phyloP scores from a whole-genome alignment of 2,888 invertebrate species.

The Caenorhabditis sp. region DNA sequence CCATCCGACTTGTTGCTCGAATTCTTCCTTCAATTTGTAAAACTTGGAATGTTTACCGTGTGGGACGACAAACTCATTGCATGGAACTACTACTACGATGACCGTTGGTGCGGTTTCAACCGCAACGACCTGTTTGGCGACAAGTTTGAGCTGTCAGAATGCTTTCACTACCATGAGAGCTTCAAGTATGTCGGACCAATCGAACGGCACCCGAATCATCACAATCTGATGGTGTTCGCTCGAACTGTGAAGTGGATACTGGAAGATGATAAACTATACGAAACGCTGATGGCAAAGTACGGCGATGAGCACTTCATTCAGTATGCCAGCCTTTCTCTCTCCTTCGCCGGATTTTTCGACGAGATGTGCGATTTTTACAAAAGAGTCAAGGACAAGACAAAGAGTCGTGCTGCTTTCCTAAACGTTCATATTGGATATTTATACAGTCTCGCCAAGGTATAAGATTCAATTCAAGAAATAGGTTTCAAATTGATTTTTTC shows the following conservation, averaged over 20 bases:
- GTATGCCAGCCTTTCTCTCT: constrained; percentile 18
- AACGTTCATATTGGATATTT: constrained; percentile 25
- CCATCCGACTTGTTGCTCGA: constrained; percentile 22
- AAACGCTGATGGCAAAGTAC: constrained; percentile 20
- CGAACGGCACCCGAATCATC: constrained; percentile 17
- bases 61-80: constrained; percentile 32
- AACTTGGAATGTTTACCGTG: constrained; percentile 18
- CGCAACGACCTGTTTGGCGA: constrained; percentile 40
- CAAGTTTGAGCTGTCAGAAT: not conserved
- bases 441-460: constrained; percentile 28
- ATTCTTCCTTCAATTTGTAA: constrained; percentile 26
- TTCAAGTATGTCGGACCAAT: constrained; percentile 19
- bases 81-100: constrained; percentile 54
- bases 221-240: not conserved
- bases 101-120: constrained; percentile 43
- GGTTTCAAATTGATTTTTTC: constrained; percentile 10
- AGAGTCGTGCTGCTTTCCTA: not conserved
- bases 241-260: constrained; percentile 23
- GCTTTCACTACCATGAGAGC: not conserved
- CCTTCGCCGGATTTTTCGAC: constrained; percentile 11
- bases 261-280: not conserved
- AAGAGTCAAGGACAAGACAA: not conserved
- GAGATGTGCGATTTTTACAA: constrained; percentile 8
- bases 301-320: constrained; percentile 35
- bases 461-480: too few species aligned